Evolutionary conservation across 2,888 invertebrate genomes (phyloP), one percentile per base, ranked within the genome.

Genomic region (Gari tellinella): DNA sequence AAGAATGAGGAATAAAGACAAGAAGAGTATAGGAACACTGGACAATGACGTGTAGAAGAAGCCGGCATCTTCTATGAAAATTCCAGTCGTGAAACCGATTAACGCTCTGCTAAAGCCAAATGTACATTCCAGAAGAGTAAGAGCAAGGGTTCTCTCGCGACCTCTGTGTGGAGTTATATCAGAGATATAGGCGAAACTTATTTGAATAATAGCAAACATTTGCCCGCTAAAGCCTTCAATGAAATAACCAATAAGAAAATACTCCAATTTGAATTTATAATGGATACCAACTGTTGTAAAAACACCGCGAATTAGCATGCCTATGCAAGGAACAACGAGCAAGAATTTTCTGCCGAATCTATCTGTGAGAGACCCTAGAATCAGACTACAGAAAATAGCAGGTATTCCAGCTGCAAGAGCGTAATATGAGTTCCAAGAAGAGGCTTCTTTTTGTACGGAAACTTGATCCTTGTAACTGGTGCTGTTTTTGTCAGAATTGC

Each of bases 171-270:
- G 17, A 1, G 81, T 82, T 5, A 75, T 48, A 38, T 83, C 81
- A 1, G 80, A 73, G 0, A 72, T 62, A 48, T 80, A 77, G 8
- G 81, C 69, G 48, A 82, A 76, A 12, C 70, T 46, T 5, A 72
- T 80, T 12, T 75, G 56, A 10, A 83, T 46, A 14, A 78, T 49
- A 4, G 65, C 68, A 51, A 67, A 67, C 63, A 74, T 63, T 15
- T 73, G 72, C 0, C 83, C 85, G 12, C 74, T 79, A 1, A 61
- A 23, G 2, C 81, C 85, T 26, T 84, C 81, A 0, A 82, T n/a
- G 38, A 76, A 48, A 31, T 58, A 56, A 15, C 66, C 74, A 21
- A 73, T 72, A 10, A 81, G n/a, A 23, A 78, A 72, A 51, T 43
- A 65, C 19, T 62, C 37, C 4, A 81, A 48, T 43, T 72, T 56